Base-by-base conservation (phyloP, 2,888 invertebrate genomes). In the Sinodicranocentrus sp. region DNA sequence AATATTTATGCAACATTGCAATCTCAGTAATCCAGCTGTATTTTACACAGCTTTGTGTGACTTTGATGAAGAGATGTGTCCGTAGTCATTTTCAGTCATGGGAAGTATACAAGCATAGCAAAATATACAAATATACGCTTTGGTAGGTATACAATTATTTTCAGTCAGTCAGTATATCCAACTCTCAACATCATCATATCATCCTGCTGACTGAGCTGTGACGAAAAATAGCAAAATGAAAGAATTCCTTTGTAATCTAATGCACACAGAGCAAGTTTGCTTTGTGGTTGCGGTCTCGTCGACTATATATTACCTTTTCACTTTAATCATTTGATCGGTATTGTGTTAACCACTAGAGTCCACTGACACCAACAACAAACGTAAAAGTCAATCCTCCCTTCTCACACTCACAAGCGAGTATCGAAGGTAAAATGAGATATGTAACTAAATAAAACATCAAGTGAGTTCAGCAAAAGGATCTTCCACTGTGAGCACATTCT, bases 1-100 rank as follows among this genome's bases (percentile, higher is more conserved):
- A 75, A 82, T 82, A 82, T 82, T 82, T 82, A 82, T 82, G 82
- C 82, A 82, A 82, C 68, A 68, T 82, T 82, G 82, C 82, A 82
- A 82, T 82, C 73, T 72, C 44, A 54, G 59, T 80, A 79, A 72
- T 79, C 73, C 73, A 72, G 73, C 65, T 67, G 73, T 82, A 82
- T 72, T 73, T 79, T 73, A 68, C 68, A 75, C 68, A 17, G 59
- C 75, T 68, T 82, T 75, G 82, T 73, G 61, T 82, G 82, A 75
- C 82, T 67, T 63, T 80, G 80, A 80, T 73, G 59, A 75, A 80
- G 73, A 67, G 80, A 67, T 80, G 70, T 59, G 79, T 61, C 61
- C 17, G 5, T 26, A 61, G 17, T 10, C 44, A 61, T 61, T 57
- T 63, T 57, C 15, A 43, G 33, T 19, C 23, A 19, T n/a, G 23